Percentiles rank a stretch among this genome's conserved stretches.
Conservation (phyloP, 2,888 invertebrate species). For the Euspilapteryx auroguttella region DNA sequence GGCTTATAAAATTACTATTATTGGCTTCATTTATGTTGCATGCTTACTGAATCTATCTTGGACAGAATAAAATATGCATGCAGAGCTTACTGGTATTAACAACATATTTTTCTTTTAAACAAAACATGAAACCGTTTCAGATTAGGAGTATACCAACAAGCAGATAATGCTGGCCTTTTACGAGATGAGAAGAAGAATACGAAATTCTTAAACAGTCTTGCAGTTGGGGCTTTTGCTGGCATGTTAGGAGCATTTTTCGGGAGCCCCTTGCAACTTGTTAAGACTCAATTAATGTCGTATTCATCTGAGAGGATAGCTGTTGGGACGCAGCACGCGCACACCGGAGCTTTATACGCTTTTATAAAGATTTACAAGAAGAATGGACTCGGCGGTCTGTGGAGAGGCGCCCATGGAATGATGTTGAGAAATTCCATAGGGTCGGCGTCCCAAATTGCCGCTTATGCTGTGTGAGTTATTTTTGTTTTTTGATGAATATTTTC, state of each 20-base stretch:
- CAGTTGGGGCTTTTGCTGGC: constrained; percentile 78
- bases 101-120: background rate
- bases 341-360: constrained; percentile 68
- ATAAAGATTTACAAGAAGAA: constrained; percentile 56
- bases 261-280: constrained; percentile 88
- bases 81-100: no score
- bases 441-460: constrained; percentile 80
- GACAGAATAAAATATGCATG: background rate
- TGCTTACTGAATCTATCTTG: constrained; percentile 5
- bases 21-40: background rate
- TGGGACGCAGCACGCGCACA: constrained; percentile 82
- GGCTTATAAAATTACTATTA: background rate
- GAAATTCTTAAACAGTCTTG: constrained; percentile 66
- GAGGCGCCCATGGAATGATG: constrained; percentile 76
- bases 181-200: constrained; percentile 67
- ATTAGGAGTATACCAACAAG: constrained; percentile 75
- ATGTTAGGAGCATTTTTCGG: constrained; percentile 75
- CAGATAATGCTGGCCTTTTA: constrained; percentile 66
- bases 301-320: constrained; percentile 80
- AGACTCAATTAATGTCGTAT: constrained; percentile 84
- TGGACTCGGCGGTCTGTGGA: constrained; percentile 65
- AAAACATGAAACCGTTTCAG: no score
- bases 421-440: constrained; percentile 81
- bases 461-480: constrained; percentile 53
- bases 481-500: background rate